phyloP scores from a whole-genome alignment of 2,888 invertebrate species.

The Conistra vaccinii region DNA sequence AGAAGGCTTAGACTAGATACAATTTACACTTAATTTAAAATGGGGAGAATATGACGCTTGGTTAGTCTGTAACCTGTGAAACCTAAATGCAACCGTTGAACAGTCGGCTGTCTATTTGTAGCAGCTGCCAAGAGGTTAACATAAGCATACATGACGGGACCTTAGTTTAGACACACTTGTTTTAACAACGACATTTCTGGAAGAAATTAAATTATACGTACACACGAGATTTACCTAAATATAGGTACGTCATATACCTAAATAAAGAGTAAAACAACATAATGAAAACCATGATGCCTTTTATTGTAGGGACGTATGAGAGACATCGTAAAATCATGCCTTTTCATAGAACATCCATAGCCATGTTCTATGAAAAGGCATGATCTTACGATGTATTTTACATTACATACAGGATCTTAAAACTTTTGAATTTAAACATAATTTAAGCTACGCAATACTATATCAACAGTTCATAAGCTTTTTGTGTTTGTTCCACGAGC shows the following conservation, averaged over 20 bases:
- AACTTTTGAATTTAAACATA: too few species aligned
- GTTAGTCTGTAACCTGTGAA: background rate
- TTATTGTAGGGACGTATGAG: background rate
- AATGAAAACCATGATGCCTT: background rate
- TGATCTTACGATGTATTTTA: too few species aligned
- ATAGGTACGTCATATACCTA: background rate
- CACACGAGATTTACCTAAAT: background rate
- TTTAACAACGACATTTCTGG: background rate
- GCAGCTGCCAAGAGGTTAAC: background rate
- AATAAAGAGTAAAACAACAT: too few species aligned
- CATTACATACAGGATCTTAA: too few species aligned
- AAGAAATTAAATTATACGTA: background rate
- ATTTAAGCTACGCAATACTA: background rate
- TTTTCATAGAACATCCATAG: background rate
- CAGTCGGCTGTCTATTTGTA: slow-evolving; percentile 40
- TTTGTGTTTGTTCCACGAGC: background rate
- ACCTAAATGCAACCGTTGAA: slow-evolving; percentile 4
- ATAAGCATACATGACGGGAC: background rate
- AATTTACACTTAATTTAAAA: too few species aligned
- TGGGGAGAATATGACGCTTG: background rate
- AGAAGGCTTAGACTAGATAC: too few species aligned
- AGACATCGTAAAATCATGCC: background rate
- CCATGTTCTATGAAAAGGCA: too few species aligned
- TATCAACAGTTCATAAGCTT: too few species aligned
- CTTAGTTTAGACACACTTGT: background rate